phyloP scores from a whole-genome alignment of 2,113 vertebrate genomes.

The Dissostichus mawsoni region DNA sequence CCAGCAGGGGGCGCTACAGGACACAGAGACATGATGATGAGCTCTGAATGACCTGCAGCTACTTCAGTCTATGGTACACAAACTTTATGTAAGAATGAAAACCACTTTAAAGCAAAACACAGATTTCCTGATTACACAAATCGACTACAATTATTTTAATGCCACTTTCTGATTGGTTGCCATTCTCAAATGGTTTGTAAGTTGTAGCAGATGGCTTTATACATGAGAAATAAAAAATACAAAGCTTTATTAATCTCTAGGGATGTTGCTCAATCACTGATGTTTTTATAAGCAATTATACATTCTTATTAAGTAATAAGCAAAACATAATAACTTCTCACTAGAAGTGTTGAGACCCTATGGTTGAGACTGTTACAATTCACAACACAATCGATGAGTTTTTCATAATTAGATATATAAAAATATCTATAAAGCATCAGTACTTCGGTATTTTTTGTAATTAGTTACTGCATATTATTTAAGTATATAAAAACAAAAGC shows the following conservation, averaged over 20 bases:
- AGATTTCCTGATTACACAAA: neutral
- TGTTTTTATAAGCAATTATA: neutral
- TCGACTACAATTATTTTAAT: fast-evolving
- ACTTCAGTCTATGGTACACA: neutral
- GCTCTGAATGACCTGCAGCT: constrained; percentile 1
- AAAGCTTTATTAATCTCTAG: too few species aligned
- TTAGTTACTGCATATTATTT: too few species aligned
- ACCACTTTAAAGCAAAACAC: neutral
- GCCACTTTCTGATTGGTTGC: too few species aligned
- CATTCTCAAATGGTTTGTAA: neutral
- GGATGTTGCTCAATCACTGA: neutral
- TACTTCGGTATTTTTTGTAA: neutral
- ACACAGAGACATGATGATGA: neutral
- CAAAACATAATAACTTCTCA: too few species aligned
- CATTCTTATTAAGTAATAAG: too few species aligned
- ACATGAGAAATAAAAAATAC: too few species aligned
- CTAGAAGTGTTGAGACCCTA: too few species aligned
- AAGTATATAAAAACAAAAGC: too few species aligned
- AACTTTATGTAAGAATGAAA: neutral
- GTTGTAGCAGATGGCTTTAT: too few species aligned
- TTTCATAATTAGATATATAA: too few species aligned
- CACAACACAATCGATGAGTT: too few species aligned
- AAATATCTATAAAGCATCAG: neutral
- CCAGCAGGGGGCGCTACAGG: constrained; percentile 18
- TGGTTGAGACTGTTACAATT: too few species aligned